Evolutionary conservation across 1,140 invertebrate species (phyloP), one percentile per base, ranked within the genome.

Genomic region (Dendroctonus ponderosae): DNA sequence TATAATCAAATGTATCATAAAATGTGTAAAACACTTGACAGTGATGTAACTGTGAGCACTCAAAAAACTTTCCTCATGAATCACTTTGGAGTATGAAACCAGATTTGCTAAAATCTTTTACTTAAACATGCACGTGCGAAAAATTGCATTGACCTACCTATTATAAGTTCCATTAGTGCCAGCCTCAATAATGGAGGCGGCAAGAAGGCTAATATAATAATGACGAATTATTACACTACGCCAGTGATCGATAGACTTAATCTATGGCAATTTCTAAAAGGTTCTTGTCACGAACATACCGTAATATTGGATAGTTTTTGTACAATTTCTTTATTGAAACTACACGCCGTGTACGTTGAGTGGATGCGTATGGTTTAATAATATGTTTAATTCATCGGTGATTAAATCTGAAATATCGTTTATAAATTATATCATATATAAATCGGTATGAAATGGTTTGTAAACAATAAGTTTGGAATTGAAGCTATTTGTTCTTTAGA

Each of bases 191-290:
- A 51, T 51, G 49, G 49, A 51, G 14, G 49, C 14, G 49, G 49
- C 49, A 51, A 51, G 14, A 51, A 51, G 14, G 49, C 49, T 51
- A 51, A 51, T 51, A 51, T 51, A 51, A n/a, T 51, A 51, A 51
- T 51, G 49, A 6, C 49, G 49, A 51, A 51, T 51, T 51, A 51
- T 15, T 48, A 48, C 43, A 4, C 43, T 51, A 51, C 14, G 14
- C 49, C 49, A 12, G 49, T 51, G 49, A 51, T 51, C 49, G 49
- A 51, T 51, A 51, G 49, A 51, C 49, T 7, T 51, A 51, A 51
- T 46, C 9, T 51, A 51, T 51, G 14, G 49, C 7, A 51, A 51
- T 51, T 51, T 51, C 49, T 51, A 51, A 51, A 15, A 15, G 14
- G 49, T 51, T 51, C 26, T 26, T 26, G 26, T 26, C 26, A 26